phyloP scores from a whole-genome alignment of 2,797 vertebrate species.

The Leuciscus waleckii region DNA sequence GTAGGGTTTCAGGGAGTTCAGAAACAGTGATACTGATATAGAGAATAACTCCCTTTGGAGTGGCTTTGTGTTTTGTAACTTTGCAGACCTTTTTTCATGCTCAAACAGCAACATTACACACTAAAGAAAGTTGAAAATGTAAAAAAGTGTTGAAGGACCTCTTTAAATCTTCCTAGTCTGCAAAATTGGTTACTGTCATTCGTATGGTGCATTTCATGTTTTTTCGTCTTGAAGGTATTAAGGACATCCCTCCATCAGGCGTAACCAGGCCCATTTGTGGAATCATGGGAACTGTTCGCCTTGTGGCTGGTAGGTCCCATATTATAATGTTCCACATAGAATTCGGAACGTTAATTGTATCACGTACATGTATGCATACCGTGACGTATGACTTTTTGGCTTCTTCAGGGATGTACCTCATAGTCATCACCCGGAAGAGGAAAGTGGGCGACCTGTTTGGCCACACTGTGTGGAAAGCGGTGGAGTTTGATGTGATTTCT shows the following conservation, averaged over 20 bases:
- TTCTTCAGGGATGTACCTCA: slow-evolving; percentile 89
- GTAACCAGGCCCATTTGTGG: slow-evolving; percentile 92
- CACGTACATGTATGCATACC: background rate
- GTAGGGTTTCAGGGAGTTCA: background rate
- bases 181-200: background rate
- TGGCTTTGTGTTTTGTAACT: background rate
- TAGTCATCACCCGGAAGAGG: slow-evolving; percentile 95
- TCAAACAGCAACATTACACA: background rate
- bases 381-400: background rate
- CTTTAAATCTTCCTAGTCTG: background rate
- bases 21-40: background rate
- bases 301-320: slow-evolving; percentile 89
- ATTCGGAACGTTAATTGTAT: background rate
- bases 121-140: background rate
- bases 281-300: slow-evolving; percentile 92
- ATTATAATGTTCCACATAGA: background rate
- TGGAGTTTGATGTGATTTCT: slow-evolving; percentile 94
- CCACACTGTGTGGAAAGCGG: slow-evolving; percentile 94
- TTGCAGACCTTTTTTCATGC: background rate
- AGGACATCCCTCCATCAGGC: slow-evolving; percentile 91
- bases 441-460: slow-evolving; percentile 93
- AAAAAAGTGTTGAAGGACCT: background rate
- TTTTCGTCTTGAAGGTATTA: slow-evolving; percentile 81
- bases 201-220: background rate
- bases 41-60: background rate